Percentiles rank a stretch among this genome's conserved stretches.
Evolutionary conservation across 2,888 invertebrate genomes (phyloP).

Genomic region (Dorcus hopei): DNA sequence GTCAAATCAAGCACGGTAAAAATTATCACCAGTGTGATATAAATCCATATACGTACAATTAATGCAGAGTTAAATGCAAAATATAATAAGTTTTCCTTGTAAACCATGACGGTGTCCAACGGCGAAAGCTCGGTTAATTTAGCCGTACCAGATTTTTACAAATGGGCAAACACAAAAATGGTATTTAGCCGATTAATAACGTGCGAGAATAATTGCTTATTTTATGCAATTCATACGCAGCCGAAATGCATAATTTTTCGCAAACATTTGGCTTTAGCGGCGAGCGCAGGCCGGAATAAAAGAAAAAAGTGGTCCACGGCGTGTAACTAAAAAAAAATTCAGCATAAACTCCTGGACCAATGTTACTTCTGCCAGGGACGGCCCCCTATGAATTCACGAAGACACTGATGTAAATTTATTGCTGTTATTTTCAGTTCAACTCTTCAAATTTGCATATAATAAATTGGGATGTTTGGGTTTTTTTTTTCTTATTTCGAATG

Average conservation of each 20-base stretch:
- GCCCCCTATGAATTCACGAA: conserved; percentile 39
- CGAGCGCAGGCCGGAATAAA: conserved; percentile 11
- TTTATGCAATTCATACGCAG: conserved; percentile 11
- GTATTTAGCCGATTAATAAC: conserved; percentile 26
- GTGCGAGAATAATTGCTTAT: conserved; percentile 16
- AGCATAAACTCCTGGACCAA: conserved; percentile 23
- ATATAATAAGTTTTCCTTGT: conserved; percentile 11
- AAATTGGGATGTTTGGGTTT: conserved; percentile 25
- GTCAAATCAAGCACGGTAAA: background rate
- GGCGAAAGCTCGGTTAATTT: conserved; percentile 25
- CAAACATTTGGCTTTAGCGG: conserved; percentile 4
- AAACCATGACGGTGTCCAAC: conserved; percentile 19
- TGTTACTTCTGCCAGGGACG: conserved; percentile 31
- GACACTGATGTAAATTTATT: conserved; percentile 45
- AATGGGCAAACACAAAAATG: conserved; percentile 26
- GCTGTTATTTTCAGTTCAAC: conserved; percentile 36
- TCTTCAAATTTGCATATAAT: conserved; percentile 40
- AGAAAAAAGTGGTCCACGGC: conserved; percentile 4
- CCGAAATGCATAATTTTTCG: conserved; percentile 5
- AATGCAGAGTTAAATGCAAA: background rate
- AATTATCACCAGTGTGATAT: background rate
- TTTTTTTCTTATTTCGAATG: background rate
- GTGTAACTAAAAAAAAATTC: conserved; percentile 4
- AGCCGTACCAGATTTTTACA: conserved; percentile 26
- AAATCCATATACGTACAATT: background rate